Base-by-base conservation (phyloP, 2,888 invertebrate species). In the Neoaliturus tenellus region DNA sequence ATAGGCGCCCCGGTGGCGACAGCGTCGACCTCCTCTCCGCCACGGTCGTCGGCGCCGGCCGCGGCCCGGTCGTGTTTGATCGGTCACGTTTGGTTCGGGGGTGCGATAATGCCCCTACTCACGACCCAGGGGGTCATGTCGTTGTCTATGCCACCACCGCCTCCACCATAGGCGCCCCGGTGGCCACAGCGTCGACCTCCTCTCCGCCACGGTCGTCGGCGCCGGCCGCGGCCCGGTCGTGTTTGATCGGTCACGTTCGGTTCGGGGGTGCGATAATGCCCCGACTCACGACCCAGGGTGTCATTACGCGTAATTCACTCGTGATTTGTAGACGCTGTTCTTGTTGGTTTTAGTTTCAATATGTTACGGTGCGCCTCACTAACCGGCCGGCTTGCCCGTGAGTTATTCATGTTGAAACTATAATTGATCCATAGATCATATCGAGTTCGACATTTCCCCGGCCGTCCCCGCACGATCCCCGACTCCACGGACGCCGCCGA, bases 341-440 rank as follows among this genome's bases (percentile, higher is more conserved):
- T 33, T 78, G 78, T 78, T 78, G 78, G 78, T 78, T 78, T 75
- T 78, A 55, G 78, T 78, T 51, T 75, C 51, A 78, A 78, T 55
- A 78, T 78, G 78, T 78, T 78, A 28, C 31, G n/a, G 51, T 75
- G 75, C 31, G 28, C 75, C 73, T 20, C 69, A 17, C 69, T 23
- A 39, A 33, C 25, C 41, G 35, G 35, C 71, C 48, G 28, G 48
- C 48, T 25, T 41, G 39, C 6, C 71, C 31, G 12, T 28, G 78
- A 78, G 78, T 82, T 82, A 82, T 73, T 73, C 82, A 82, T 73
- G 82, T 82, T 82, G 73, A 82, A 82, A 82, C 82, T 55, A 73
- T 85, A 85, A 85, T 85, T 85, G 85, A 85, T 85, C 85, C 82
- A 84, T 82, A 85, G 85, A 85, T 85, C 85, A 85, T 84, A 84